Conservation (phyloP, 2,888 invertebrate genomes). For the Pterobdella sp. region DNA sequence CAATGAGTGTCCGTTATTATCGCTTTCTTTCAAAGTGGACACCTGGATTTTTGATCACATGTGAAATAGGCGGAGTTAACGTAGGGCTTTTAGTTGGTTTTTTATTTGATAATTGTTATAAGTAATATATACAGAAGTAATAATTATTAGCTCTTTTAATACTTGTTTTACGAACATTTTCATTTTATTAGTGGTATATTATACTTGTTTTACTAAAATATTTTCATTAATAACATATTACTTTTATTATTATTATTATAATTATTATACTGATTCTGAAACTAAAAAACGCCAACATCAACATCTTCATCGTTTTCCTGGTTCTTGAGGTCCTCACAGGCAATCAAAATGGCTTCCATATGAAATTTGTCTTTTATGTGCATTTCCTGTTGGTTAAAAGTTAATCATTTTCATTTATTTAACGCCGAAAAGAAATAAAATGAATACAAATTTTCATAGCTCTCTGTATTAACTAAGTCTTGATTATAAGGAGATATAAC, state of each 20-base stretch:
- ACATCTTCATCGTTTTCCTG: not conserved
- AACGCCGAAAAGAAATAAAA: no score
- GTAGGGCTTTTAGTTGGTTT: not conserved
- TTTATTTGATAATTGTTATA: not conserved
- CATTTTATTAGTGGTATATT: no score
- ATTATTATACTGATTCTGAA: not conserved
- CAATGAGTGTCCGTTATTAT: conserved; percentile 56
- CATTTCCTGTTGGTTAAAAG: conserved; percentile 58
- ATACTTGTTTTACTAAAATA: no score
- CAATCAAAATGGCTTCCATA: conserved; percentile 62
- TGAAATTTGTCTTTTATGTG: conserved; percentile 68
- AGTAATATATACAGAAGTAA: not conserved
- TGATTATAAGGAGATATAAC: no score
- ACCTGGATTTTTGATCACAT: no score
- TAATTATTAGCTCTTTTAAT: not conserved
- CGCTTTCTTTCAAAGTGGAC: no score
- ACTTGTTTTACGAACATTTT: no score
- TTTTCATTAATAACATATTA: no score
- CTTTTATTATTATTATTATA: no score
- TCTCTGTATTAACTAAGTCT: no score
- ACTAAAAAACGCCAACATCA: not conserved
- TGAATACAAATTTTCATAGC: no score
- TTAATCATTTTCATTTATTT: conserved; percentile 11
- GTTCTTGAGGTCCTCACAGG: conserved; percentile 59
- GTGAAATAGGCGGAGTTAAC: no score